Conservation (phyloP, 2,113 vertebrate genomes). For the Scartelaos histophorus region DNA sequence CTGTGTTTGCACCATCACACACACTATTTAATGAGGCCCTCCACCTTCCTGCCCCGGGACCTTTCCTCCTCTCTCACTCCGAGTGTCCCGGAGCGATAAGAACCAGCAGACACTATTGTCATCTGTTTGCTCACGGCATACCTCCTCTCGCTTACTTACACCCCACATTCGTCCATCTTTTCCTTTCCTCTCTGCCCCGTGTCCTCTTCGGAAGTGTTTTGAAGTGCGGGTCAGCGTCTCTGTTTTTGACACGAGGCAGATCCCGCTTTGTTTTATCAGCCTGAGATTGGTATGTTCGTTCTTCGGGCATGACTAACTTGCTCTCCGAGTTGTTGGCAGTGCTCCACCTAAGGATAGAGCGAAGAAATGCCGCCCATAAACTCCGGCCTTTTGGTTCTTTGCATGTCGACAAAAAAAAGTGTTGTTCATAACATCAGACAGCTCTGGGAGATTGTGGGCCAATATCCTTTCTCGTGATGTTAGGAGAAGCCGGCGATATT, state of each 20-base stretch:
- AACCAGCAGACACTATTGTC: conserved; percentile 66
- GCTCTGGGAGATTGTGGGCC: conserved; percentile 45
- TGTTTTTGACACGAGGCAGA: conserved; percentile 24
- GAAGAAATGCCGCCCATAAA: conserved; percentile 34
- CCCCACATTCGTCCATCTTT: conserved; percentile 45
- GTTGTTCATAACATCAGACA: conserved; percentile 52
- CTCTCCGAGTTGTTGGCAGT: conserved; percentile 19
- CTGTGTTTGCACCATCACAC: conserved; percentile 27
- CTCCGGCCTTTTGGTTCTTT: conserved; percentile 15
- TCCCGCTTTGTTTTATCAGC: conserved; percentile 47
- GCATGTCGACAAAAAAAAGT: conserved; percentile 18
- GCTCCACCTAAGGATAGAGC: conserved; percentile 33
- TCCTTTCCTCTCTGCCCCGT: conserved; percentile 9
- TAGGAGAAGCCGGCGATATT: conserved; percentile 60
- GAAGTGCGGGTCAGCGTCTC: neutral
- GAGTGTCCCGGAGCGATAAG: conserved; percentile 51
- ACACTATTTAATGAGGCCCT: conserved; percentile 37
- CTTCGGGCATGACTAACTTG: conserved; percentile 53
- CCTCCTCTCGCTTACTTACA: conserved; percentile 52
- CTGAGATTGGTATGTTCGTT: conserved; percentile 44
- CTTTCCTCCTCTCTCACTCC: conserved; percentile 45
- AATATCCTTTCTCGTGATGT: conserved; percentile 64
- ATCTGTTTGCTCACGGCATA: conserved; percentile 69
- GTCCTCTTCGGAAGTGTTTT: conserved; percentile 39
- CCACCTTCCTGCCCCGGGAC: conserved; percentile 23